phyloP scores from a whole-genome alignment of 30 jellyfish, hydroid and myxozoan genomes.

The Turritopsis rubra region DNA sequence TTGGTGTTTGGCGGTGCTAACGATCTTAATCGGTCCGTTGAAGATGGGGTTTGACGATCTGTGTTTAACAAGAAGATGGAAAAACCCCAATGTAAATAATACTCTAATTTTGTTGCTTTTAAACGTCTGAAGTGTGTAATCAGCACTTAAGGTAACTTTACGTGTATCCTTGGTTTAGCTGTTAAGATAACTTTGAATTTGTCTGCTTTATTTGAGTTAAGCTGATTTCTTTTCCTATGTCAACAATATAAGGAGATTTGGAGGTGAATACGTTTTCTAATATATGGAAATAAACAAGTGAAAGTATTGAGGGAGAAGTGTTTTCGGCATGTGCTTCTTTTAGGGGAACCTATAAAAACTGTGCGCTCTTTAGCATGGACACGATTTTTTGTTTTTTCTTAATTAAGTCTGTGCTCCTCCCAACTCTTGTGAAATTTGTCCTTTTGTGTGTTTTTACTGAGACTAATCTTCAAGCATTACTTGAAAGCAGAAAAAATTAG shows the following conservation, averaged over 20 bases:
- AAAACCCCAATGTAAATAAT: too few species aligned
- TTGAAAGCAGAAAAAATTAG: not conserved
- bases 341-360: not conserved
- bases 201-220: not conserved
- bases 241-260: not conserved
- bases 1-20: too few species aligned
- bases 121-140: not conserved
- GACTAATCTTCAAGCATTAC: not conserved
- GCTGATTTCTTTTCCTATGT: not conserved
- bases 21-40: too few species aligned
- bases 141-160: too few species aligned
- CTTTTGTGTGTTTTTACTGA: not conserved
- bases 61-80: too few species aligned
- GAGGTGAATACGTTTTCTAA: not conserved
- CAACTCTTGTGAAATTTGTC: too few species aligned
- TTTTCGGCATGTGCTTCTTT: not conserved
- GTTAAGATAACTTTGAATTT: not conserved
- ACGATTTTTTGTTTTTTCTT: not conserved
- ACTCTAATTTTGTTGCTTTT: too few species aligned
- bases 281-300: not conserved
- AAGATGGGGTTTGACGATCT: too few species aligned
- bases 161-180: not conserved
- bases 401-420: not conserved
- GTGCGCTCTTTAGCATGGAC: not conserved
- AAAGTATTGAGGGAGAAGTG: not conserved